Evolutionary conservation across 2,797 vertebrate species (phyloP).

Genomic region (Coregonus ussuriensis): DNA sequence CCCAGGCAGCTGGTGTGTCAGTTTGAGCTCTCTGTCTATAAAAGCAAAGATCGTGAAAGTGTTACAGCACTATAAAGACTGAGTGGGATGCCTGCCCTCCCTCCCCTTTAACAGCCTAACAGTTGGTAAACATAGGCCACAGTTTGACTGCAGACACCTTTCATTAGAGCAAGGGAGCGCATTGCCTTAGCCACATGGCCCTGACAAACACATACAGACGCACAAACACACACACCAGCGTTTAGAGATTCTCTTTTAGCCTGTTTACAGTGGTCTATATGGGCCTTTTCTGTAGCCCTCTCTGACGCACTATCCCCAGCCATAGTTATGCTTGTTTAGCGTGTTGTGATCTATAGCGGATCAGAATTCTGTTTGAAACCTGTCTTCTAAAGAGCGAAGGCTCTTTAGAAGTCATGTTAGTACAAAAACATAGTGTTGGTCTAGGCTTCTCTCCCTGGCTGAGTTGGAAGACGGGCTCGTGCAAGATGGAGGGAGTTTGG

Average conservation of each 20-base stretch:
- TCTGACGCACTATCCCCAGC: constrained; percentile 36
- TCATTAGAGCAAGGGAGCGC: constrained; percentile 6
- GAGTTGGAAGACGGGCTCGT: neutral
- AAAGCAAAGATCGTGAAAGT: constrained; percentile 57
- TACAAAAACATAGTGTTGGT: constrained; percentile 35
- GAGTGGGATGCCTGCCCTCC: constrained; percentile 49
- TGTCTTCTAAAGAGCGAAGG: constrained; percentile 49
- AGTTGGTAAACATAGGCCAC: constrained; percentile 40
- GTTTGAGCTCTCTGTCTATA: constrained; percentile 42
- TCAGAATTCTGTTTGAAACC: constrained; percentile 63
- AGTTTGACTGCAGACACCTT: constrained; percentile 30
- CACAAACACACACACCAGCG: neutral
- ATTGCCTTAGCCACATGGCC: neutral
- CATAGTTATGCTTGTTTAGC: constrained; percentile 42
- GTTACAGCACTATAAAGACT: constrained; percentile 57
- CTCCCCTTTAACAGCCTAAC: constrained; percentile 41
- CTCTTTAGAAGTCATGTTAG: constrained; percentile 49
- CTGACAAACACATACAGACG: neutral
- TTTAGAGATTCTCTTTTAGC: constrained; percentile 54
- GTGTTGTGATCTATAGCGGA: constrained; percentile 60
- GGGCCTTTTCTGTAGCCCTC: neutral
- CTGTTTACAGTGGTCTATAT: constrained; percentile 47
- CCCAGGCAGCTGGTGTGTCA: constrained; percentile 30
- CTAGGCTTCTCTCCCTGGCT: constrained; percentile 12
- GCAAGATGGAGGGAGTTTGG: neutral